Base-by-base conservation (phyloP, 1,140 invertebrate species). In the Idris sp. region DNA sequence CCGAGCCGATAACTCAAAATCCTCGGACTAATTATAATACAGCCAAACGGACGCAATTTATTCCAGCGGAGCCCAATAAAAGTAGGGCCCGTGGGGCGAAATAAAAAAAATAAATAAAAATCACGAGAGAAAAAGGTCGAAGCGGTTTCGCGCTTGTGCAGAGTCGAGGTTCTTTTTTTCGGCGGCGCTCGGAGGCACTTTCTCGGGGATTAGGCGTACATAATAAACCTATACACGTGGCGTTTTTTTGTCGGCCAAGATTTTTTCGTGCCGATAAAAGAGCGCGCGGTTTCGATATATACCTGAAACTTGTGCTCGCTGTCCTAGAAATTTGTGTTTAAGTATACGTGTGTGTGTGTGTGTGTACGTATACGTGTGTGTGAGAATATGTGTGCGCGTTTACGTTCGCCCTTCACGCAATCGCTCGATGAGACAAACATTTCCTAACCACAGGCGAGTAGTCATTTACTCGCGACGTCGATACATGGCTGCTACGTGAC, bases 361-460 rank as follows among this genome's bases (percentile, higher is more conserved):
- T n/a, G 16, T n/a, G 46, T 11, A n/a, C 22, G 36, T 35, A 10
- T 4, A 19, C 18, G 33, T 11, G 19, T 44, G 41, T 44, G 25
- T 8, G 11, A 8, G 8, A 5, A 33, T 7, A 36, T 6, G 10
- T 16, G 46, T 9, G 44, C 15, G 35, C 8, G 53, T 33, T 14
- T 36, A 19, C 31, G 46, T 33, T 51, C 56, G 67, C 67, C 67
- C 67, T 72, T 62, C 67, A 56, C 58, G 67, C 58, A 62, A 72
- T 46, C 67, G 67, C 56, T 62, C 67, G 67, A 72, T 72, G 67
- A 72, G 56, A 72, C 67, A 72, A 72, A 62, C 67, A 62, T 71
- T 69, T 59, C 54, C 48, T 44, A 69, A 69, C 65, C 54, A 38
- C 44, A 36, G 54, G 25, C 65, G 65, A 61, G 56, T 44, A 69